Percentiles rank a stretch among this genome's conserved stretches.
These are phyloP conservation scores for Elaphurus davidianus DNA, from an alignment of 2,113 vertebrate species.

Conservation along the genomic window DNA sequence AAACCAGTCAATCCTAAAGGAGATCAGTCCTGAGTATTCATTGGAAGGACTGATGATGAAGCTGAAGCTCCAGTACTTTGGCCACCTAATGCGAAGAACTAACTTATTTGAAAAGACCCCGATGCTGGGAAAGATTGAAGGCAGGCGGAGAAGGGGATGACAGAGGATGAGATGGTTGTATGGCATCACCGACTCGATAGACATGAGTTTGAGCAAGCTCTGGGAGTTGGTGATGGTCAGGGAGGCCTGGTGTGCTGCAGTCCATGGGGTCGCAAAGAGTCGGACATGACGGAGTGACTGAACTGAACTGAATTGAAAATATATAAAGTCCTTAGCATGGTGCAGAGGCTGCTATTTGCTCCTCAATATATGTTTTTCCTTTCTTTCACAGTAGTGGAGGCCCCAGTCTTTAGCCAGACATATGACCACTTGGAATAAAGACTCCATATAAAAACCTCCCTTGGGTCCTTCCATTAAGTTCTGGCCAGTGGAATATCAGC, in stretches of 20 bases:
- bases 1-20: neutral
- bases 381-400: neutral
- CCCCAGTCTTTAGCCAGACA: neutral
- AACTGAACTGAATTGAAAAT: neutral
- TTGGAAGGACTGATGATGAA: neutral
- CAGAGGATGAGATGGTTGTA: neutral
- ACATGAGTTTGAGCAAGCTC: neutral
- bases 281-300: accelerated
- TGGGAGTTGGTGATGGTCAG: neutral
- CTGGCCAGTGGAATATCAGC: neutral
- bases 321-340: neutral
- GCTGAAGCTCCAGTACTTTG: neutral
- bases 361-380: neutral
- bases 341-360: neutral
- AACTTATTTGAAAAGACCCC: neutral
- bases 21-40: neutral
- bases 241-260: neutral
- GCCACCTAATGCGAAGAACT: neutral
- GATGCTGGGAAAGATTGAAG: neutral
- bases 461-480: neutral
- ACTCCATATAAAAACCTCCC: neutral
- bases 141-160: neutral
- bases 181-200: neutral
- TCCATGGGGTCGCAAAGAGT: neutral
- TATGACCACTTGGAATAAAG: neutral